phyloP scores from a whole-genome alignment of 1,140 invertebrate species.

The Ctenoplectra terminalis region DNA sequence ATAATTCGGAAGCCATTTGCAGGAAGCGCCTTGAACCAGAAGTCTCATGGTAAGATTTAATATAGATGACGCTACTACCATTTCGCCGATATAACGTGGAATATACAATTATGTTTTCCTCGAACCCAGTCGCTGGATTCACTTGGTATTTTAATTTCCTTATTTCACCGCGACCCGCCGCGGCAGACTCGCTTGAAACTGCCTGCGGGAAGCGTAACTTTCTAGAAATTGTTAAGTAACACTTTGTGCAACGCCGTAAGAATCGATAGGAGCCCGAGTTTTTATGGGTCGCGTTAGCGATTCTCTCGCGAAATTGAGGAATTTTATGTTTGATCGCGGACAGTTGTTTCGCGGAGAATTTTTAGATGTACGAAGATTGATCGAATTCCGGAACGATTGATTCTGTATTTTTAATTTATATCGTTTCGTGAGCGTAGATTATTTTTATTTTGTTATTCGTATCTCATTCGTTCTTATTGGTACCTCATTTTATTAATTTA shows the following conservation, averaged over 20 bases:
- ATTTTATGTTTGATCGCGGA: too few relatives aligned
- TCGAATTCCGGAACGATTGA: too few relatives aligned
- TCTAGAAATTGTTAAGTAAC: conserved; percentile 26
- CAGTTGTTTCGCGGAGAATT: too few relatives aligned
- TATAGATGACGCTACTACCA: conserved; percentile 52
- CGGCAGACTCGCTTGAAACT: background rate
- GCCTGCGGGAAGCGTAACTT: conserved; percentile 24
- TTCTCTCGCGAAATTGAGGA: too few relatives aligned
- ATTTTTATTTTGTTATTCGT: too few relatives aligned
- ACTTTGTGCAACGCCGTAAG: background rate
- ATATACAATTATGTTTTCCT: conserved; percentile 63
- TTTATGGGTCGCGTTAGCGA: background rate
- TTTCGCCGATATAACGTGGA: conserved; percentile 51
- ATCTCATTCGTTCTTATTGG: too few relatives aligned
- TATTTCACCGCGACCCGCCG: conserved; percentile 30
- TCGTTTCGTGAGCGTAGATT: too few relatives aligned
- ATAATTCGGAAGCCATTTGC: conserved; percentile 85
- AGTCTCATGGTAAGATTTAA: conserved; percentile 81
- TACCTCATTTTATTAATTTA: too few relatives aligned
- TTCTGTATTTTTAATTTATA: too few relatives aligned
- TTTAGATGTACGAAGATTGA: too few relatives aligned
- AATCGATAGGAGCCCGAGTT: conserved; percentile 5
- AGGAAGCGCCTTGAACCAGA: conserved; percentile 82
- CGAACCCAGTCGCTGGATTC: conserved; percentile 16
- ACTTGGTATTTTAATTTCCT: conserved; percentile 59